Percentiles rank a stretch among this genome's conserved stretches.
phyloP scores from a whole-genome alignment of 2,797 vertebrate genomes.

The Microtus obscurus region DNA sequence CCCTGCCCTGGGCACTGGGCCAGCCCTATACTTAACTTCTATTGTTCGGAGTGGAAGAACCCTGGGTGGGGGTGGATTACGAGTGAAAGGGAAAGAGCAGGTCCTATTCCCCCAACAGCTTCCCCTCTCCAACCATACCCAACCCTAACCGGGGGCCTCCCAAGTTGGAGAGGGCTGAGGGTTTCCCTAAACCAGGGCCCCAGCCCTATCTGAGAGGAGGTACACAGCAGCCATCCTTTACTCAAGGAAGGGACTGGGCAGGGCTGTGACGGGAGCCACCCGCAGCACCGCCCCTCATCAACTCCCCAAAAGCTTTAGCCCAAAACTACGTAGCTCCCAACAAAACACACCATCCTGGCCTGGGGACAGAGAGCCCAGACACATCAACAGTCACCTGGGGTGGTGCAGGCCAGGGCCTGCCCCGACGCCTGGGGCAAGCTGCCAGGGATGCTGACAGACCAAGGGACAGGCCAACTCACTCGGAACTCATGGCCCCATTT shows the following conservation, averaged over 20 bases:
- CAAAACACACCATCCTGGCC: constrained; percentile 54
- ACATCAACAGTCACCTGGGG: constrained; percentile 82
- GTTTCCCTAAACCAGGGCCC: constrained; percentile 61
- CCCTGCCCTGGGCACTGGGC: constrained; percentile 77
- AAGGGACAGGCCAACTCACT: constrained; percentile 34
- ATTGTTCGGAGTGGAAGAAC: constrained; percentile 81
- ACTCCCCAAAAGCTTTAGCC: constrained; percentile 53
- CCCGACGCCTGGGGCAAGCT: constrained; percentile 42
- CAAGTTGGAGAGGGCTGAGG: constrained; percentile 51
- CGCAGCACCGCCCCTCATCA: background rate
- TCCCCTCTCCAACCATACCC: constrained; percentile 41
- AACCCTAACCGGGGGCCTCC: constrained; percentile 68
- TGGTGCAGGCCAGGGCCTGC: constrained; percentile 81
- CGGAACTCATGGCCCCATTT: constrained; percentile 69
- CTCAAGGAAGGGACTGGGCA: constrained; percentile 86
- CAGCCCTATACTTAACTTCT: constrained; percentile 84
- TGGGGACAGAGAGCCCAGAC: constrained; percentile 67
- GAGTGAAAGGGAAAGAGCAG: constrained; percentile 59
- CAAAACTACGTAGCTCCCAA: constrained; percentile 15
- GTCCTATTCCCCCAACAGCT: constrained; percentile 53
- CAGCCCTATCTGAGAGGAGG: background rate
- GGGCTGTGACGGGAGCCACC: background rate
- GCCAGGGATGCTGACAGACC: constrained; percentile 71
- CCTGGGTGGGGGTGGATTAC: constrained; percentile 70
- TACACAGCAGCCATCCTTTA: constrained; percentile 69